Evolutionary conservation across 1,140 invertebrate species (phyloP), one percentile per base, ranked within the genome.

Genomic region (Dinoponera quadriceps): DNA sequence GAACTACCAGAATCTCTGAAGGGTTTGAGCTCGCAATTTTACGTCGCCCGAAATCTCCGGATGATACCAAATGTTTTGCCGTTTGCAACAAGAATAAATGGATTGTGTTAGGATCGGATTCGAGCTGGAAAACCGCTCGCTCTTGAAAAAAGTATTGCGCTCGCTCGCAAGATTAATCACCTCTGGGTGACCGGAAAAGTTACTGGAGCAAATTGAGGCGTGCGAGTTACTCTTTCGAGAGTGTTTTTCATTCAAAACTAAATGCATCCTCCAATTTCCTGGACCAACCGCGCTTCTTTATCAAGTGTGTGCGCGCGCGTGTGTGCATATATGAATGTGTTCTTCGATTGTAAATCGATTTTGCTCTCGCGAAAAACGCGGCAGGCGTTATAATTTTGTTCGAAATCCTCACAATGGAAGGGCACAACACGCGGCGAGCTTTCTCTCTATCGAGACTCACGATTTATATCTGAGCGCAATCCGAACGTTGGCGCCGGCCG

Each of bases 391-490:
- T 44, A 5, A 3, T 9, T 44, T 44, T 11, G 38, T 9, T 44
- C 13, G 2, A 25, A 60, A 62, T 49, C 38, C 38, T 9, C 33
- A 9, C 22, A 73, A 62, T 49, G 38, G 7, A 5, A 9, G 11
- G 7, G 11, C 3, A 44, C 38, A n/a, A 44, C 38, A 44, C 38
- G 38, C 9, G n/a, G 38, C 38, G 7, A 44, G 38, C 9, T 44
- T 44, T 9, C 33, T 62, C 25, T 63, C 48, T 11, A 63, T 68
- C 25, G 11, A 25, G 29, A 18, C 18, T 27, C 0, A n/a, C 44
- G 51, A 71, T 65, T 78, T 73, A 68, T 66, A 75, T 54, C 16
- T 48, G 22, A 38, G 2, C 13, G 29, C 25, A n/a, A 48, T 51
- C 13, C 13, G 14, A 38, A 48, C 0, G 25, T 27, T 68, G 18